A percentile compares a stretch with the other conserved stretches of the same genome.
phyloP scores from a whole-genome alignment of 1,140 invertebrate genomes.

The Drosophila persimilis region DNA sequence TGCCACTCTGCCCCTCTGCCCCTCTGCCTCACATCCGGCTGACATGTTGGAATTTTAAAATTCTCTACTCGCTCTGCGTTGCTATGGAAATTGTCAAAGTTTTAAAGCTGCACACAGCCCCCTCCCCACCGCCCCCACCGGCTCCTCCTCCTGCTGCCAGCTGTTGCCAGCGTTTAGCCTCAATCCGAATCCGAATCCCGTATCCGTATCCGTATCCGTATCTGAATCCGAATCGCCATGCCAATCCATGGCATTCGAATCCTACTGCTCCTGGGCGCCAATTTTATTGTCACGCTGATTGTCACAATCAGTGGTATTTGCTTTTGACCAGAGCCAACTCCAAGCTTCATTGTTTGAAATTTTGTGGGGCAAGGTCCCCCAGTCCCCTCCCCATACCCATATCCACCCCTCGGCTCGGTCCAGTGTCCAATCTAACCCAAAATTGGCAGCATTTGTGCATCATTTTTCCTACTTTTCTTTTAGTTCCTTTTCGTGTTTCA shows the following conservation, averaged over 20 bases:
- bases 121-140: not conserved
- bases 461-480: slow-evolving; percentile 21
- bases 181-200: slow-evolving; percentile 23
- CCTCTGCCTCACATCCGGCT: slow-evolving; percentile 20
- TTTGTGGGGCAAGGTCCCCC: slow-evolving; percentile 21
- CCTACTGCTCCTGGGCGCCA: slow-evolving; percentile 46
- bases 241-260: slow-evolving; percentile 25
- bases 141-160: slow-evolving; percentile 32
- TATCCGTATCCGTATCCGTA: slow-evolving; percentile 9
- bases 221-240: slow-evolving; percentile 2
- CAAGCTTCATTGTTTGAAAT: slow-evolving; percentile 64
- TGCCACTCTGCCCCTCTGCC: slow-evolving; percentile 5
- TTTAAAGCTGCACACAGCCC: slow-evolving; percentile 55
- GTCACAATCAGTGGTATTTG: slow-evolving; percentile 79
- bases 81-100: slow-evolving; percentile 75
- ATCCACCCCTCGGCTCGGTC: not conserved
- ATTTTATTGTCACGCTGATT: slow-evolving; percentile 77
- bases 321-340: slow-evolving; percentile 60
- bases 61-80: slow-evolving; percentile 65
- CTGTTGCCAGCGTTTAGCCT: slow-evolving; percentile 64
- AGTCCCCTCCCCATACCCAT: not conserved
- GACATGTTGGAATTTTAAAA: slow-evolving; percentile 76
- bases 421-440: slow-evolving; percentile 3
- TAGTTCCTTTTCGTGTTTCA: slow-evolving; percentile 15
- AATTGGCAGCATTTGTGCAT: slow-evolving; percentile 61